Evolutionary conservation across 2,797 vertebrate species (phyloP), one percentile per base, ranked within the genome.

Genomic region (Sebastes steindachneri): DNA sequence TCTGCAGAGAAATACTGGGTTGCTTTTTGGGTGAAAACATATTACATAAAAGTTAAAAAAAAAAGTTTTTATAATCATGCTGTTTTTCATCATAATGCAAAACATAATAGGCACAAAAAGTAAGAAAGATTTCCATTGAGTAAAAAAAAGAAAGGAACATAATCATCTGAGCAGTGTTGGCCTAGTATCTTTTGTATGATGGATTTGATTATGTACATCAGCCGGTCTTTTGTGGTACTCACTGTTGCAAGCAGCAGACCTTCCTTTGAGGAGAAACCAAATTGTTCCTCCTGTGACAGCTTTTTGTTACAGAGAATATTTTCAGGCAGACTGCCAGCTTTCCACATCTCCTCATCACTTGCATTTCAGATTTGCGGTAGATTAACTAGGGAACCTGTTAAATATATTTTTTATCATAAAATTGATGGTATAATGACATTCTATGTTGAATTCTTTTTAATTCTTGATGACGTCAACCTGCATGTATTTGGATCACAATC

Each of bases 361-460:
- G 83, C 37, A 73, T 75, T 86, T 84, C 75, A 93, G 85, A 91
- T 88, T 91, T 85, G 80, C 28, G 21, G 85, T 77, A 89, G 68
- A 94, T 92, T 77, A 81, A 87, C 66, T 87, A 58, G 72, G 14
- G 81, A 85, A 90, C 80, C 83, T 73, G 73, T 80, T 81, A 82
- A 87, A 86, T 83, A 35, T 75, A 83, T 84, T 90, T 86, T 86
- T 82, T 17, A 77, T 75, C 74, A 73, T 73, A 60, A 79, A 86
- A 87, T 75, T 25, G 41, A 31, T 41, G 26, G 73, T 72, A 73
- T 88, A 88, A 89, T 84, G 48, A 65, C 59, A 86, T 81, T 85
- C 29, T 64, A 23, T 77, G 55, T 72, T 86, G 54, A 67, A 73
- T 74, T 79, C 60, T 75, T 76, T 84, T 79, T 66, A 73, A 68